Evolutionary conservation across 2,888 invertebrate genomes (phyloP), one percentile per base, ranked within the genome.

Genomic region (Drosophila pseudotakahashii): DNA sequence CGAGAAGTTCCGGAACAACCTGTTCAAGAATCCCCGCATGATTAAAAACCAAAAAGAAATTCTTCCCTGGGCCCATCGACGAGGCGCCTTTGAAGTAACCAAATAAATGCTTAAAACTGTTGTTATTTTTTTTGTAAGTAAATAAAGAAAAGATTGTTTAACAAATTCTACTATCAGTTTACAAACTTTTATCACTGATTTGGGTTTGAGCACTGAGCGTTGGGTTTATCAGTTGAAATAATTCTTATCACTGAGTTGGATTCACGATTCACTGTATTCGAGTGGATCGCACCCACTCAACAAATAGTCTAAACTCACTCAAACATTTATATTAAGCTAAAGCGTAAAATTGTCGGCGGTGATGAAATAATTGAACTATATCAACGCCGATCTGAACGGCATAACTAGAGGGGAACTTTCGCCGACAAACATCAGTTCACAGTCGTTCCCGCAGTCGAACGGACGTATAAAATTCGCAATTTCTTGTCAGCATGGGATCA

Each of bases 61-160:
- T 36, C 51, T 91, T 3, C 90, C 90, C 11, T 91, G 90, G 90
- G 80, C 89, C 3, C 64, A 86, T 41, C 77, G 81, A 58, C 83
- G 89, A 0, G 91, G 91, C 0, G 60, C 81, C 0, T 89, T 91
- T 64, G 78, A 85, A 23, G 64, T 74, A 2, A 9, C 13, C 19
- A 50, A 53, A 3, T 39, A 55, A 55, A n/a, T 62, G 37, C 32
- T 32, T 19, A 0, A 62, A 39, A 45, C 45, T 47, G 63, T 32
- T 47, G 37, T 47, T 62, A 61, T 62, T 19, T 7, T 37, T n/a
- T n/a, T 45, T 45, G 19, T 41, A 57, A 32, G 39, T 10, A 30
- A 37, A 30, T 16, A 19, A 47, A 32, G 30, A 30, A 13, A 26
- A 48, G 2, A 45, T 0, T 16, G 3, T 0, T 42, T 42, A 23